phyloP scores from a whole-genome alignment of 2,113 vertebrate genomes.

The Cercocebus atys region DNA sequence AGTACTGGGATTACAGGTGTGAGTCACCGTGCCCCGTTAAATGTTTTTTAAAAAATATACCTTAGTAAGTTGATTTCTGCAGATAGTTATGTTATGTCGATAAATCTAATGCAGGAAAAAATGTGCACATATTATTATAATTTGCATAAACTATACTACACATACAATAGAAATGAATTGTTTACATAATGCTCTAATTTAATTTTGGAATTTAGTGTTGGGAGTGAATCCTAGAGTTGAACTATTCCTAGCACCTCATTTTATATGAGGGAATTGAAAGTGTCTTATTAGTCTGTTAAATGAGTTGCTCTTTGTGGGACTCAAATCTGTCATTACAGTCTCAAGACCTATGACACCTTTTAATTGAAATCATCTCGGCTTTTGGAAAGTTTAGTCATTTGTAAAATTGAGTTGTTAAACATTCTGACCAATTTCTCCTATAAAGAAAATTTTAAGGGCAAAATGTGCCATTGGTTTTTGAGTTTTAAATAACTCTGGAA shows the following conservation, averaged over 20 bases:
- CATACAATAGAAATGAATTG: neutral
- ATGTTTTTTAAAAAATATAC: neutral
- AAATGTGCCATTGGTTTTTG: constrained; percentile 10
- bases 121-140: neutral
- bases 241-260: neutral
- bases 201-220: neutral
- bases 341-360: neutral
- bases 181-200: neutral
- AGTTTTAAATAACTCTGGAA: constrained; percentile 53
- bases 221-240: neutral
- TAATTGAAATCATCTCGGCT: neutral
- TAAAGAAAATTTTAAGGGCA: constrained; percentile 21
- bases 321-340: neutral
- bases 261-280: neutral
- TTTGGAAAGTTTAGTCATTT: neutral
- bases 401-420: neutral
- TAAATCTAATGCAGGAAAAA: neutral
- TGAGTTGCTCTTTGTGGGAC: neutral
- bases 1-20: too few species aligned
- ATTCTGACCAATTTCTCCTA: neutral
- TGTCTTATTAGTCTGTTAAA: neutral
- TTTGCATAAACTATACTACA: neutral
- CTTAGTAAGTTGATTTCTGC: neutral
- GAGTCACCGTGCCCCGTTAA: too few species aligned
- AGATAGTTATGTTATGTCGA: neutral